Base-by-base conservation (phyloP, 2,888 invertebrate species). In the Andrena marginata region DNA sequence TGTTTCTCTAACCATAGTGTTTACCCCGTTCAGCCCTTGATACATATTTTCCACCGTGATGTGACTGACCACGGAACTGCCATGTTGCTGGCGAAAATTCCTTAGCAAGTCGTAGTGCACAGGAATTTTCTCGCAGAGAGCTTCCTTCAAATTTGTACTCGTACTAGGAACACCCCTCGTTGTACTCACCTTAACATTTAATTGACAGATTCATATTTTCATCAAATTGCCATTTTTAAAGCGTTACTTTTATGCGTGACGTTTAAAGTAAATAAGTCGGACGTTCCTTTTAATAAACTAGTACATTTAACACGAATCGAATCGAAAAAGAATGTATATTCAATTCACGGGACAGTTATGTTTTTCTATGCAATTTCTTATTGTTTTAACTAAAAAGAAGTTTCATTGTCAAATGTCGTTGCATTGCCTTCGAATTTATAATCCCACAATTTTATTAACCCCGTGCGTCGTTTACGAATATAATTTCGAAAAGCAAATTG, bases 121-220 rank as follows among this genome's bases (percentile, higher is more conserved):
- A 0, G 92, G 92, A 59, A 93, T 93, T 75, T 93, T 93, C 69
- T 93, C 93, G 69, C 90, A 89, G 0, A 93, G 76, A 0, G 91
- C 93, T 75, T 93, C 93, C 73, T 93, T 93, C 42, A 92, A 84
- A 70, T 92, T 85, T 29, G 76, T 87, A 48, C 91, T 92, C 2
- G 89, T 89, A 65, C 92, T 93, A 1, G 92, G 92, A 4, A 68
- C 77, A 2, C 92, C 92, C 49, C 90, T 87, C 20, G 91, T 91
- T 63, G 59, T 88, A 54, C 87, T 89, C 20, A 82, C 80, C 88
- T 88, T 76, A 51, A 74, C 49, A 78, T 83, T 69, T 16, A 35
- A 56, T 68, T 16, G 33, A 29, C 20, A 10, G 1, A 31, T 70
- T 64, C 49, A 59, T 35, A 64, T 51, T 56, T 56, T 6, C 60